These are phyloP conservation scores for Paramuricea clavata DNA, from an alignment of 92 coral and sea anemone genomes.

Conservation along the genomic window DNA sequence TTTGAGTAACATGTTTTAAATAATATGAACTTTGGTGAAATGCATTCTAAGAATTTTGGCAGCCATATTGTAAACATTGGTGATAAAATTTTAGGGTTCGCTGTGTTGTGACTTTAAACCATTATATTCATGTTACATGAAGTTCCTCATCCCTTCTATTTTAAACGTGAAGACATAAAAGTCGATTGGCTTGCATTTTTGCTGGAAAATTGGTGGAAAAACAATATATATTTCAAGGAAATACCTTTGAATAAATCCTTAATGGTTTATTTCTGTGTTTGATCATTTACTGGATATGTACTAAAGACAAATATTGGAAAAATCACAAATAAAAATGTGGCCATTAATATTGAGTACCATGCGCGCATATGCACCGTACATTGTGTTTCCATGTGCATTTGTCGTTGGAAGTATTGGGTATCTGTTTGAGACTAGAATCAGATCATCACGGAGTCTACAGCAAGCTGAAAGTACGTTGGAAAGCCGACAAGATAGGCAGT, in stretches of 20 bases:
- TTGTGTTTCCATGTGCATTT: slow-evolving; percentile 91
- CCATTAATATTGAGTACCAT: slow-evolving; percentile 81
- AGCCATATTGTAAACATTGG: background rate
- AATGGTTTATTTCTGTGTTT: background rate
- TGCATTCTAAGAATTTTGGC: background rate
- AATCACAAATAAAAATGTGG: slow-evolving; percentile 57
- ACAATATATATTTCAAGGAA: too few species aligned
- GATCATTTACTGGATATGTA: background rate
- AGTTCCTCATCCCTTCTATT: background rate
- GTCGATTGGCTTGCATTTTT: background rate
- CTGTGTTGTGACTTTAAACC: background rate
- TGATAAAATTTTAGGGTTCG: background rate
- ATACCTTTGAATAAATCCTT: background rate
- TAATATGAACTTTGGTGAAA: too few species aligned
- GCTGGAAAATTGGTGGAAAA: background rate
- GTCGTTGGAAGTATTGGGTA: slow-evolving; percentile 92
- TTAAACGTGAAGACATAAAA: too few species aligned
- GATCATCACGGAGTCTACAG: slow-evolving; percentile 85
- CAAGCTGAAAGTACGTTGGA: slow-evolving; percentile 94
- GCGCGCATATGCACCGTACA: slow-evolving; percentile 87
- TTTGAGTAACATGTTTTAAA: too few species aligned
- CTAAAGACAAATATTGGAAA: background rate
- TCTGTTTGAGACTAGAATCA: slow-evolving; percentile 80
- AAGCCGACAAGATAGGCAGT: slow-evolving; percentile 83
- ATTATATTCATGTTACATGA: background rate